These are phyloP conservation scores for Caenorhabditis auriculariae DNA, from an alignment of 2,888 invertebrate genomes.

Conservation along the genomic window DNA sequence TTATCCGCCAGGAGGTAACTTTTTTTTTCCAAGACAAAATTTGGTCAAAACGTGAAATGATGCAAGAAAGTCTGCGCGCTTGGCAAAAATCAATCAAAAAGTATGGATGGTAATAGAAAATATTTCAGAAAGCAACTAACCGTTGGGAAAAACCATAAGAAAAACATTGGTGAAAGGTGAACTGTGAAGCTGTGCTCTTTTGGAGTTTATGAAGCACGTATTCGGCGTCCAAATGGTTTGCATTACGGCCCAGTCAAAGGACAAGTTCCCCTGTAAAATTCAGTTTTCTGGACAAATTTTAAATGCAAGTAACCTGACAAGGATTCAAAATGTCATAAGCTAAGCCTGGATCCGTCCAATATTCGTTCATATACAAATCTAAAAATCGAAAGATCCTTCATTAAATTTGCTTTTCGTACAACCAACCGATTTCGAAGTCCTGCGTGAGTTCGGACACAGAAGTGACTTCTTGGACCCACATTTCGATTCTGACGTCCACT, in stretches of 20 bases:
- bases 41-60: conserved; percentile 1
- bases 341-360: conserved; percentile 62
- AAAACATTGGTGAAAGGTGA: conserved; percentile 63
- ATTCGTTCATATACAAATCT: conserved; percentile 64
- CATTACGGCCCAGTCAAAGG: conserved; percentile 60
- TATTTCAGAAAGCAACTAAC: conserved; percentile 30
- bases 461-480: conserved; percentile 63
- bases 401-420: neutral
- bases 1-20: neutral
- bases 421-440: conserved; percentile 61
- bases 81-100: too few species aligned
- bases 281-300: neutral
- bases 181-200: conserved; percentile 59
- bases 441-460: conserved; percentile 62
- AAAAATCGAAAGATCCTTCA: conserved; percentile 10
- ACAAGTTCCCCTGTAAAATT: conserved; percentile 48
- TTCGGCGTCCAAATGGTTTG: conserved; percentile 61
- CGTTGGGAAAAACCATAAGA: conserved; percentile 63
- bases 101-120: too few species aligned
- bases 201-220: conserved; percentile 62
- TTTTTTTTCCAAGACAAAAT: neutral
- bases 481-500: conserved; percentile 58
- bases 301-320: conserved; percentile 58
- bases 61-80: neutral
- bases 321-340: conserved; percentile 59